Base-by-base conservation (phyloP, 92 coral and sea anemone genomes). In the Plumapathes pennacea region DNA sequence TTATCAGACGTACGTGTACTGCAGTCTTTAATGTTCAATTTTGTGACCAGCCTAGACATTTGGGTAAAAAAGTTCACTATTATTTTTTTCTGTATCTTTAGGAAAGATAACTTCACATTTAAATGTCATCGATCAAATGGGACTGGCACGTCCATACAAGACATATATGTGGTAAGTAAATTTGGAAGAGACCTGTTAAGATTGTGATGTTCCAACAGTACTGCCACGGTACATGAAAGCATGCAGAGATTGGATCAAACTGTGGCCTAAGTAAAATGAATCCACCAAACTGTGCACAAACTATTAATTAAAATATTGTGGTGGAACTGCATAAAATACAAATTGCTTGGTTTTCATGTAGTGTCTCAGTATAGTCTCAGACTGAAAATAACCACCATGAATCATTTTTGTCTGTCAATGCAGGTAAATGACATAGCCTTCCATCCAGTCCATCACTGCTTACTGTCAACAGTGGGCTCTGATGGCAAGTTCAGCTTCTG, bases 401-500 rank as follows among this genome's bases (percentile, higher is more conserved):
- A 4, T 11, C 11, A 7, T 46, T 13, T 26, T 5, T 18, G 13
- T 5, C n/a, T 42, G 45, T 60, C 25, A 25, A 28, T 30, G 13
- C 51, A 92, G 98, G 98, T 92, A 10, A 92, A 92, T 51, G 73
- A 64, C 38, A 92, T 92, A 25, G 82, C 96, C 10, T 92, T 92
- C 52, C 98, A 92, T 48, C 98, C 98, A 4, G 86, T 87, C 18
- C 92, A 88, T 33, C 81, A 57, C 55, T 89, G 98, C 50, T 77
- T 86, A 20, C 71, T 92, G 67, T 81, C 98, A 48, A 92, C 98
- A 9, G 98, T 92, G 23, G 98, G 98, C 1, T 92, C 98, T 1
- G 98, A 92, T 60, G 98, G 98, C 15, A 88, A 89, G 66, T 92
- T 92, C 48, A 92, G 98, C 62, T 92, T 92, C 65, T 92, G 98